Percentiles rank a stretch among this genome's conserved stretches.
Evolutionary conservation across 2,113 vertebrate species (phyloP).

Genomic region (Dipodomys stephensi): DNA sequence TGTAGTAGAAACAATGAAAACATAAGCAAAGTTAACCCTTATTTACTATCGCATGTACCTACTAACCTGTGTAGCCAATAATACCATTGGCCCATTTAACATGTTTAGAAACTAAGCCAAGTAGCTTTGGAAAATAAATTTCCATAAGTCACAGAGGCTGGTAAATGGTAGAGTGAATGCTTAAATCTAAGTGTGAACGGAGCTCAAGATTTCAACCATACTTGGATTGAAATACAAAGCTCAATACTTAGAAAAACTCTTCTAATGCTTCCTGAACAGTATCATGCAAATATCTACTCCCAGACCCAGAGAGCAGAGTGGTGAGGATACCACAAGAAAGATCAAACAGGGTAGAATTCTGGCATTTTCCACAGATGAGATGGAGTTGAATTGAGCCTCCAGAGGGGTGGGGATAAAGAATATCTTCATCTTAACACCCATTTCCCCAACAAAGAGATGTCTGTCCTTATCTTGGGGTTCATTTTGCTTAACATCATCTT

Average conservation of each 20-base stretch:
- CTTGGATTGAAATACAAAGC: background rate
- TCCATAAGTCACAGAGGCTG: background rate
- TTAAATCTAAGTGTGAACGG: background rate
- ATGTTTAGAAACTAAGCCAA: background rate
- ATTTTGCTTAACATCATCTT: too few relatives aligned
- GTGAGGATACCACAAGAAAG: background rate
- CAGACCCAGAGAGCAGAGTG: background rate
- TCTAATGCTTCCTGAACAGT: background rate
- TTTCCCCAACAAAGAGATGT: background rate
- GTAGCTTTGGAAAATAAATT: background rate
- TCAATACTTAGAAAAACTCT: background rate
- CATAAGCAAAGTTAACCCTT: background rate
- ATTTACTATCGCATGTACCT: background rate
- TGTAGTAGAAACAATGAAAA: background rate
- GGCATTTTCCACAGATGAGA: background rate
- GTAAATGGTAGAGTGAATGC: background rate
- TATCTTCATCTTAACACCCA: background rate
- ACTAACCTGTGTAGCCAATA: background rate
- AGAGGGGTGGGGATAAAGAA: background rate
- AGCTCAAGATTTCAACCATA: background rate
- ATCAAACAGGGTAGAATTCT: background rate
- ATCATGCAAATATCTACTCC: background rate
- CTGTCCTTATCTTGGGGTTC: background rate
- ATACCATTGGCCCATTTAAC: background rate
- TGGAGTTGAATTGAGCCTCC: background rate